Conservation (phyloP, 2,113 vertebrate species). For the Prunella himalayana region DNA sequence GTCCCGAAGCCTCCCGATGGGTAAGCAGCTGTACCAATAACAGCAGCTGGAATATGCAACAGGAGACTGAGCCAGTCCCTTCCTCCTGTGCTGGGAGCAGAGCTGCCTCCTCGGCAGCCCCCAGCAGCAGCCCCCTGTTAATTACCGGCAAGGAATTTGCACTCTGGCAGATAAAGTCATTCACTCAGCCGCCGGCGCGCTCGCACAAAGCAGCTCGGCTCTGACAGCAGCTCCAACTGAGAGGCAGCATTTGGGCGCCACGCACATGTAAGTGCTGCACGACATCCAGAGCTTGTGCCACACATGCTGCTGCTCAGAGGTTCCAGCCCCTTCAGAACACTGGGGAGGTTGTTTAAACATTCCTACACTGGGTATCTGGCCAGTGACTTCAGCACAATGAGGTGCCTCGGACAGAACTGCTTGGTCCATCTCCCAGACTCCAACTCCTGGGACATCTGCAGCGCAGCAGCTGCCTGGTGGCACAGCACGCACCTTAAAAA, state of each 20-base stretch:
- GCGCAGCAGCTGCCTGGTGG: neutral
- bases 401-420: neutral
- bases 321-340: neutral
- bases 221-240: neutral
- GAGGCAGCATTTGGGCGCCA: neutral
- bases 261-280: accelerated
- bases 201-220: neutral
- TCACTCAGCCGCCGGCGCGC: neutral
- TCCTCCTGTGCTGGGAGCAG: neutral
- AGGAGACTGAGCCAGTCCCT: neutral
- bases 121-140: conserved; percentile 28
- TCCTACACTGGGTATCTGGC: neutral
- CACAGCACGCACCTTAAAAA: neutral
- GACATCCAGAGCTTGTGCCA: neutral
- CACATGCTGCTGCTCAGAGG: neutral
- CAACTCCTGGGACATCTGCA: neutral
- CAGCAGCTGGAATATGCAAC: conserved; percentile 36
- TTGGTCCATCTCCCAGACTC: neutral
- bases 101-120: neutral
- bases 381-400: neutral
- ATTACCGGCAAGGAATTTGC: conserved; percentile 40
- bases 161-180: conserved; percentile 23
- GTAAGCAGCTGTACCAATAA: conserved; percentile 52
- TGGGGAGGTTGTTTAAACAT: neutral
- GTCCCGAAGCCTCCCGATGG: neutral